Conservation (phyloP, 2,113 vertebrate species). For the Rhegmatorhina hoffmannsi region DNA sequence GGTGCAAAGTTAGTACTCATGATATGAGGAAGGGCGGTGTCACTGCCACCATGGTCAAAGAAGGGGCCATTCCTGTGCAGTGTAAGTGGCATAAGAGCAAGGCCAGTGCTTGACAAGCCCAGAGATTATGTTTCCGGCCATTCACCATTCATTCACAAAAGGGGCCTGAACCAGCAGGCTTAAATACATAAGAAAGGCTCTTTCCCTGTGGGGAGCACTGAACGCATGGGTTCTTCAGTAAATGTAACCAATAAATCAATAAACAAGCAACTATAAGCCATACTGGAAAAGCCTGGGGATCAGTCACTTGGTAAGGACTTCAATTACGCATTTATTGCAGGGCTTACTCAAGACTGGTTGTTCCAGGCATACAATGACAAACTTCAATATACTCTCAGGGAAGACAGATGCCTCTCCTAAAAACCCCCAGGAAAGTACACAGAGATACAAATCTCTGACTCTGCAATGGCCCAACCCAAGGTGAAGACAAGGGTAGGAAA, state of each 20-base stretch:
- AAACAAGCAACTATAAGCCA: not conserved
- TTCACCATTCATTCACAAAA: not conserved
- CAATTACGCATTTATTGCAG: not conserved
- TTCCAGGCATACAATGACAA: not conserved
- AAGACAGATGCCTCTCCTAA: not conserved
- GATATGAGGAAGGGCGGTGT: not conserved
- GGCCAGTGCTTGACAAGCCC: not conserved
- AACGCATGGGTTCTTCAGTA: not conserved
- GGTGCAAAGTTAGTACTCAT: conserved; percentile 20
- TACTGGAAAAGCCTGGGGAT: not conserved
- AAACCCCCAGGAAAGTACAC: not conserved
- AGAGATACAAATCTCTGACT: not conserved
- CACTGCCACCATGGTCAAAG: not conserved
- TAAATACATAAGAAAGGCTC: not conserved
- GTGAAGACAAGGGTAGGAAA: conserved; percentile 62
- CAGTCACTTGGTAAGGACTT: not conserved
- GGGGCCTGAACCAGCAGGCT: not conserved
- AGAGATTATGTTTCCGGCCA: not conserved
- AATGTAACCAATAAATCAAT: not conserved
- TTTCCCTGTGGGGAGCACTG: not conserved
- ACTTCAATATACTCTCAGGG: not conserved
- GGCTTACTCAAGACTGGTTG: not conserved
- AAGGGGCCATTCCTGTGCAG: not conserved
- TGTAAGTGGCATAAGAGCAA: not conserved
- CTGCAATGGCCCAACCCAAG: conserved; percentile 38